These are phyloP conservation scores for Emmelina monodactyla DNA, from an alignment of 2,888 invertebrate genomes.

Conservation along the genomic window DNA sequence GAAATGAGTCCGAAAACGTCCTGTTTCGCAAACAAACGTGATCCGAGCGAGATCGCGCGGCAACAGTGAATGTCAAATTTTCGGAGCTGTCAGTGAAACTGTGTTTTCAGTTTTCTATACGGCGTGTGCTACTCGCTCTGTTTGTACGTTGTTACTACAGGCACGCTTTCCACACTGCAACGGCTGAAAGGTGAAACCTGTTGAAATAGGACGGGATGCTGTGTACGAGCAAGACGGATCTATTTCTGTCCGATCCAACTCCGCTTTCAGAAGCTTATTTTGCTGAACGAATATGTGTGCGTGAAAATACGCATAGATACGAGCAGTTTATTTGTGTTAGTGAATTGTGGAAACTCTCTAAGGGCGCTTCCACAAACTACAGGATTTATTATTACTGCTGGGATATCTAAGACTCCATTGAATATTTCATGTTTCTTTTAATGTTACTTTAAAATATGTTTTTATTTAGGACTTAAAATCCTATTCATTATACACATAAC, in stretches of 20 bases:
- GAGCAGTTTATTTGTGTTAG: conserved; percentile 46
- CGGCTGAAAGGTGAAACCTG: conserved; percentile 64
- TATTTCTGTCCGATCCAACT: conserved; percentile 23
- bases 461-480: conserved; percentile 1
- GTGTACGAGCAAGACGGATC: conserved; percentile 36
- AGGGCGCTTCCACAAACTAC: conserved; percentile 50
- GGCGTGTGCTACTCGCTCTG: conserved; percentile 55
- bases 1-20: conserved; percentile 31
- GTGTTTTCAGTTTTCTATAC: conserved; percentile 52
- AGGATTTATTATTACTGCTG: conserved; percentile 40
- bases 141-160: conserved; percentile 61
- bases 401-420: conserved; percentile 29
- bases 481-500: no score
- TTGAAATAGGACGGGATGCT: conserved; percentile 58
- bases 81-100: conserved; percentile 58
- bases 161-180: conserved; percentile 56
- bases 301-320: conserved; percentile 56
- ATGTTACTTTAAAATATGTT: not conserved
- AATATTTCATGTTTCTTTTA: conserved; percentile 23
- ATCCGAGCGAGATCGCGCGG: conserved; percentile 26
- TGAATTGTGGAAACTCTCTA: conserved; percentile 62
- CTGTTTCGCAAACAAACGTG: conserved; percentile 20
- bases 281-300: conserved; percentile 46
- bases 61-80: conserved; percentile 48
- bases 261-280: conserved; percentile 56